phyloP scores from a whole-genome alignment of 2,113 vertebrate species.

The Falcunculus frontatus region DNA sequence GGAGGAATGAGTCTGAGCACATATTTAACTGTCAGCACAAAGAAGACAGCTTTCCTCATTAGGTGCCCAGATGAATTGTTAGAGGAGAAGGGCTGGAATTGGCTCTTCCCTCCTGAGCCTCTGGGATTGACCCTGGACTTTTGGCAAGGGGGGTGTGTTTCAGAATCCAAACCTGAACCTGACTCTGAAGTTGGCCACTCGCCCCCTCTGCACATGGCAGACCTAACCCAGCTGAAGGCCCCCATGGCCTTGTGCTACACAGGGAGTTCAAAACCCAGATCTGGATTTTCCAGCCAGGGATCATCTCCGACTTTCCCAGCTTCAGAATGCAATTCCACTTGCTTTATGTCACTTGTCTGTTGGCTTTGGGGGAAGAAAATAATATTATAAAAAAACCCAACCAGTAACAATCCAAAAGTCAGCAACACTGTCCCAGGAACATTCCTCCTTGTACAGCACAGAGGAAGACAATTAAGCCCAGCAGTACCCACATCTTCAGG shows the following conservation, averaged over 20 bases:
- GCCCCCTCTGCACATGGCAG: neutral
- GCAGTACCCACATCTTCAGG: constrained; percentile 32
- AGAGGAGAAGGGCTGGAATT: neutral
- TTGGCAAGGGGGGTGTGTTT: neutral
- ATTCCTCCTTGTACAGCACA: neutral
- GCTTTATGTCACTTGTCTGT: neutral
- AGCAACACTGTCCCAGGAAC: neutral
- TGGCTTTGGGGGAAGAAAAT: constrained; percentile 1
- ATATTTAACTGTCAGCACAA: constrained; percentile 26
- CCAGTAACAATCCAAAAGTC: neutral
- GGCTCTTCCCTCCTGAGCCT: neutral
- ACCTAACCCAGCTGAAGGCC: neutral
- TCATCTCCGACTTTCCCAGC: neutral
- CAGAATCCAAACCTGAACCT: neutral
- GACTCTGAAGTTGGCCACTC: neutral
- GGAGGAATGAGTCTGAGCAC: neutral
- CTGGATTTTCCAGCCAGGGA: neutral
- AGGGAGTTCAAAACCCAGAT: neutral
- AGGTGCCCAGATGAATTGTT: neutral
- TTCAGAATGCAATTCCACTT: neutral
- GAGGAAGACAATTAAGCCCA: constrained; percentile 23
- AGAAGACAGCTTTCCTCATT: neutral
- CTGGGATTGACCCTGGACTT: neutral
- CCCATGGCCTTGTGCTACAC: neutral
- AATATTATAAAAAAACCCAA: neutral